phyloP scores from a whole-genome alignment of 2,888 invertebrate species.

The Didymodactylos carnosus region DNA sequence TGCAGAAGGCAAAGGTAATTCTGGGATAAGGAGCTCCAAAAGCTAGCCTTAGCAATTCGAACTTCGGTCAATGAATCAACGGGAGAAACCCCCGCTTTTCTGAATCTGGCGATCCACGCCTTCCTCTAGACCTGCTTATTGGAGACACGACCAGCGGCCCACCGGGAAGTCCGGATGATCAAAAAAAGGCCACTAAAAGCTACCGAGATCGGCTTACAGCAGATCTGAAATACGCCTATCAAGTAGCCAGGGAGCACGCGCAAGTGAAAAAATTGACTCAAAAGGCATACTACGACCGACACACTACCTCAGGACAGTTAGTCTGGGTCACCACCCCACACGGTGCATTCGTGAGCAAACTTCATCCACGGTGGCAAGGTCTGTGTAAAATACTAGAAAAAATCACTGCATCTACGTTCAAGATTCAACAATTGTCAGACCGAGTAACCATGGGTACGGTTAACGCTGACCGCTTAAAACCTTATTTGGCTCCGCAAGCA shows the following conservation, averaged over 20 bases:
- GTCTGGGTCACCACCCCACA: background rate
- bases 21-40: background rate
- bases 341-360: no score
- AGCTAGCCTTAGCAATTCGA: background rate
- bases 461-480: background rate
- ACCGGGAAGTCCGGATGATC: no score
- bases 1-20: background rate
- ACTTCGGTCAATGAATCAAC: background rate
- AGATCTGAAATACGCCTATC: background rate
- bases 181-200: no score
- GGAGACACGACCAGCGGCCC: no score
- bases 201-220: no score
- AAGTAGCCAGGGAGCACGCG: background rate
- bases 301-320: background rate
- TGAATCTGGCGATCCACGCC: background rate
- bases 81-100: background rate
- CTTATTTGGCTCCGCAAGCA: no score
- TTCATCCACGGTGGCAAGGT: background rate
- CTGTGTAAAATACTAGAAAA: background rate
- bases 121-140: background rate
- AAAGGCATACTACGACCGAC: background rate
- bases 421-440: background rate
- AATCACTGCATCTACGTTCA: background rate
- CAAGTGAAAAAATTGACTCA: background rate
- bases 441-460: background rate